Evolutionary conservation across 1,140 invertebrate species (phyloP), one percentile per base, ranked within the genome.

Genomic region (Drosophila baimaii): DNA sequence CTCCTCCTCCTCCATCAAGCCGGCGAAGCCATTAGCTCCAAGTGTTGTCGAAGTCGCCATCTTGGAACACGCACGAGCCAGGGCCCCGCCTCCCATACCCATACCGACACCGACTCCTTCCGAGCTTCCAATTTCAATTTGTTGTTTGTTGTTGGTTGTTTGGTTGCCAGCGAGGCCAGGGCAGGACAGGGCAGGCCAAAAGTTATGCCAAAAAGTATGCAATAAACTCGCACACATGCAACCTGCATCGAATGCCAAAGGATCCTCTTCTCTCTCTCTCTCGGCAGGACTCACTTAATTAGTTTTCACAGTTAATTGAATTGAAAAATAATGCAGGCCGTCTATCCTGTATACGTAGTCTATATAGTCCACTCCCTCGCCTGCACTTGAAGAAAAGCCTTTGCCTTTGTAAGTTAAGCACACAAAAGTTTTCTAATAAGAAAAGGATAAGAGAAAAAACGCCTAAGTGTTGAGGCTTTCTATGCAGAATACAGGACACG

Each of bases 281-380:
- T 64, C 19, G 49, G 35, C 35, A 66, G 59, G 59, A 80, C 77
- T 76, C 64, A 81, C 85, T 89, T 90, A 90, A 90, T 90, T 90
- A 90, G 81, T 85, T 90, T 90, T 90, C 75, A 90, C 84, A 89
- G 73, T 81, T 90, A 90, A 90, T 90, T 90, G 85, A 90, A 84
- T 90, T 84, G 81, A 74, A 75, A 79, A 51, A 77, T 73, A 61
- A 68, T 59, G 55, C 74, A 63, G 21, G 21, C 27, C 5, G 17
- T 23, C 21, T 25, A 31, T 29, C 5, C n/a, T n/a, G n/a, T n/a
- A n/a, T n/a, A n/a, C n/a, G n/a, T n/a, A n/a, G 27, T 17, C 27
- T 19, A 31, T 8, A 51, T 10, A 3, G 49, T 52, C 31, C 31
- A 54, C 51, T 21, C 9, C 13, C 8, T 8, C 19, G 10, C 2